Evolutionary conservation across 2,888 invertebrate species (phyloP).

Genomic region (Philopedon plagiatum): DNA sequence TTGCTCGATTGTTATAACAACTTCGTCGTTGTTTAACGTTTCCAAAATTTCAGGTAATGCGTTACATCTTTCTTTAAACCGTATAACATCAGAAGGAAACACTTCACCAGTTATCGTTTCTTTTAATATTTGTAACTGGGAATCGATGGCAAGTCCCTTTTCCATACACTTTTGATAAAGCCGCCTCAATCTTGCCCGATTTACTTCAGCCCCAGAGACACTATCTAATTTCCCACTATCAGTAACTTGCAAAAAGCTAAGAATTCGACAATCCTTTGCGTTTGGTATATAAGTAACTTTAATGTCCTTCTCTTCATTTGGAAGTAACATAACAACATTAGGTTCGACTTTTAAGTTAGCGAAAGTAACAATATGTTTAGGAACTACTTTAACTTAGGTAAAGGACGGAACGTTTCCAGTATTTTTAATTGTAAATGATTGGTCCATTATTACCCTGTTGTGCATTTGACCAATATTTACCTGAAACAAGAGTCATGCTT

Average conservation of each 20-base stretch:
- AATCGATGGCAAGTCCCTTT: conserved; percentile 55
- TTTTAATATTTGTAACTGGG: conserved; percentile 56
- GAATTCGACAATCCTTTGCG: conserved; percentile 60
- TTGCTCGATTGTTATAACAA: conserved; percentile 65
- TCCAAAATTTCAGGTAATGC: conserved; percentile 60
- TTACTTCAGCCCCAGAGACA: conserved; percentile 64
- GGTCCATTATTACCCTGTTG: conserved; percentile 67
- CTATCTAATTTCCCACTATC: conserved; percentile 64
- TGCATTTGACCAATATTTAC: conserved; percentile 70
- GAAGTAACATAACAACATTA: conserved; percentile 59
- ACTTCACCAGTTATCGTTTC: conserved; percentile 60
- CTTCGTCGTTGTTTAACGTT: conserved; percentile 60
- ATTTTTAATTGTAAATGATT: conserved; percentile 71
- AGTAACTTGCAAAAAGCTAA: conserved; percentile 55
- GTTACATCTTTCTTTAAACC: conserved; percentile 60
- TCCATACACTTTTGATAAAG: conserved; percentile 59
- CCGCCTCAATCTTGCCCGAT: conserved; percentile 63
- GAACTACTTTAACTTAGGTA: conserved; percentile 62
- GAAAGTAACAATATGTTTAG: conserved; percentile 58
- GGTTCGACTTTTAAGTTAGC: conserved; percentile 61
- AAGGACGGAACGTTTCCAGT: conserved; percentile 73
- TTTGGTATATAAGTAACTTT: conserved; percentile 61
- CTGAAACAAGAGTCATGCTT: too few relatives aligned
- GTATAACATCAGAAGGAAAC: conserved; percentile 61
- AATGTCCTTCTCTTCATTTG: conserved; percentile 60